Conservation (phyloP, 2,888 invertebrate species). For the Tetropium fuscum region DNA sequence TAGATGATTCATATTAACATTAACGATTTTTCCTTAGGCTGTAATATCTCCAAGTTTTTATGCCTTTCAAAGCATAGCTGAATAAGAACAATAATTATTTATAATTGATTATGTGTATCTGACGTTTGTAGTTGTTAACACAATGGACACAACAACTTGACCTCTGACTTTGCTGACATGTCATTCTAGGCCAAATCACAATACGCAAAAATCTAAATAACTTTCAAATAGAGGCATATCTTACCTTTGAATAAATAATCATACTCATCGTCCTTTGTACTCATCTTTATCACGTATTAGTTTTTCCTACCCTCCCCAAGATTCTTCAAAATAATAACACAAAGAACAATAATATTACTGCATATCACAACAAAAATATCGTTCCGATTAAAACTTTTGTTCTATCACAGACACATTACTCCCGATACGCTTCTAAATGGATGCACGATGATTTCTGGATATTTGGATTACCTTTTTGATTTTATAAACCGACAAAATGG, state of each 20-base stretch:
- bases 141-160: slow-evolving; percentile 40
- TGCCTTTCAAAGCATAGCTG: neutral
- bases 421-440: slow-evolving; percentile 36
- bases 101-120: slow-evolving; percentile 34
- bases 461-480: slow-evolving; percentile 38
- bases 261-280: slow-evolving; percentile 99
- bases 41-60: neutral
- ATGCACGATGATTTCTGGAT: slow-evolving; percentile 44
- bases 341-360: slow-evolving; percentile 54
- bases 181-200: slow-evolving; percentile 45
- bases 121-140: slow-evolving; percentile 22
- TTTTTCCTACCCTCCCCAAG: slow-evolving; percentile 23
- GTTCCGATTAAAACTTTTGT: slow-evolving; percentile 50
- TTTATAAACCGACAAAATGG: slow-evolving; percentile 52
- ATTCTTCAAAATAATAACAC: slow-evolving; percentile 53
- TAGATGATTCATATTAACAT: slow-evolving; percentile 8
- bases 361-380: slow-evolving; percentile 61
- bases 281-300: slow-evolving; percentile 75
- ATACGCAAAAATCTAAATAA: slow-evolving; percentile 27
- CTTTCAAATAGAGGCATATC: too few species aligned
- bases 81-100: slow-evolving; percentile 10
- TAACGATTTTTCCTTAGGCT: neutral
- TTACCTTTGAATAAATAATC: slow-evolving; percentile 99
- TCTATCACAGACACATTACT: slow-evolving; percentile 65
- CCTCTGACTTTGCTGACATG: slow-evolving; percentile 57